These are phyloP conservation scores for Sebastes minor DNA, from an alignment of 2,797 vertebrate genomes.

Conservation along the genomic window DNA sequence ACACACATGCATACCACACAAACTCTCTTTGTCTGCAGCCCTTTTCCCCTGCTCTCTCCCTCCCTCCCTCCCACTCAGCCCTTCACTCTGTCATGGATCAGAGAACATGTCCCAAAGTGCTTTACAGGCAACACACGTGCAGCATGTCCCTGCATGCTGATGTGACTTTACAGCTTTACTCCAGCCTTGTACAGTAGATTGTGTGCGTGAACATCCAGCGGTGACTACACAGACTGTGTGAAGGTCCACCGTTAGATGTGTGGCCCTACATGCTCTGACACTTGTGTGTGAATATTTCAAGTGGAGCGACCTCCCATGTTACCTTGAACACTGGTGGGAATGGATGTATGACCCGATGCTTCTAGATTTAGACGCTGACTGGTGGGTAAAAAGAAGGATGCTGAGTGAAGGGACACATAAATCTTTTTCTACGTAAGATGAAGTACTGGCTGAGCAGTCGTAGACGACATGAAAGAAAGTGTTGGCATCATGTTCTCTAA, in stretches of 20 bases:
- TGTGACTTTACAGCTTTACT: constrained; percentile 53
- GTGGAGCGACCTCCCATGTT: constrained; percentile 1
- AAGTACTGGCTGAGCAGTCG: neutral
- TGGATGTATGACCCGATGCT: neutral
- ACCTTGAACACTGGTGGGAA: constrained; percentile 33
- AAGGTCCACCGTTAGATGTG: constrained; percentile 10
- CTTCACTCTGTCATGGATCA: constrained; percentile 77
- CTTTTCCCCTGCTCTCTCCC: constrained; percentile 5
- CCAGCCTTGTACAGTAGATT: constrained; percentile 47
- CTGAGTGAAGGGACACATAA: constrained; percentile 1
- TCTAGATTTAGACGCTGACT: constrained; percentile 23
- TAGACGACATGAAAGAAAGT: neutral
- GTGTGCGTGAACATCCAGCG: constrained; percentile 1
- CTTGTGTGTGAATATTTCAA: constrained; percentile 28
- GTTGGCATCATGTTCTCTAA: neutral
- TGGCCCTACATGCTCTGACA: constrained; percentile 15
- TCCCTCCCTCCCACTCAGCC: constrained; percentile 28
- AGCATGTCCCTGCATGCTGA: constrained; percentile 63
- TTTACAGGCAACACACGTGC: constrained; percentile 75
- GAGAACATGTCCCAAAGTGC: constrained; percentile 72
- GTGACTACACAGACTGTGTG: constrained; percentile 20
- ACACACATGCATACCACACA: constrained; percentile 2
- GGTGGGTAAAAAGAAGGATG: neutral
- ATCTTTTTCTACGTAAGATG: constrained; percentile 1
- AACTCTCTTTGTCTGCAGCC: constrained; percentile 47